Evolutionary conservation across 1,140 invertebrate species (phyloP).

Genomic region (Pteromalus puparum): DNA sequence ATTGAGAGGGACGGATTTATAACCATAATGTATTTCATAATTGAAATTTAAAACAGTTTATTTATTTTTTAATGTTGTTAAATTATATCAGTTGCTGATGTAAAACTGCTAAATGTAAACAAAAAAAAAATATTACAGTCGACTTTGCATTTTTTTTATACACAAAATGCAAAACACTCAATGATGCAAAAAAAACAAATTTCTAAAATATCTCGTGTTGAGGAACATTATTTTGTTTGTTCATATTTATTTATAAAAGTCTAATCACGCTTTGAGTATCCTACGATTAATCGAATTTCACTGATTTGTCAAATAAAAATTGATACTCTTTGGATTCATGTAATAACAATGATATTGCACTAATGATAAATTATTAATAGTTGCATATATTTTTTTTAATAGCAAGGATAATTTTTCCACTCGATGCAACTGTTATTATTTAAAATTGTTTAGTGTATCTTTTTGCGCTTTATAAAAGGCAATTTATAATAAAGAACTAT

Average conservation of each 20-base stretch:
- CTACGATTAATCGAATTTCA: neutral
- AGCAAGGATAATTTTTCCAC: neutral
- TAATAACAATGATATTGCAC: conserved; percentile 1
- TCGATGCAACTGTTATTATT: neutral
- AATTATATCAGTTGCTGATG: neutral
- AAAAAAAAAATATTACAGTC: conserved; percentile 29
- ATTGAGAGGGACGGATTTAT: conserved; percentile 1
- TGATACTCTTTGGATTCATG: neutral
- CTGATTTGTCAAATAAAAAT: neutral
- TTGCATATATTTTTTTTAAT: conserved; percentile 12
- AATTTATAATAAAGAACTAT: conserved; percentile 27
- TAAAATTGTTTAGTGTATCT: neutral
- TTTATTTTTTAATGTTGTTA: conserved; percentile 8
- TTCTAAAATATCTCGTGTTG: neutral
- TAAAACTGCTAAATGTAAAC: conserved; percentile 29
- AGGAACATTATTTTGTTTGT: conserved; percentile 10
- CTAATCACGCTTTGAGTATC: neutral
- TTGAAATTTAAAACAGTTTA: conserved; percentile 35
- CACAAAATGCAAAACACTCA: conserved; percentile 17
- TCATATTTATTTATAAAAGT: neutral
- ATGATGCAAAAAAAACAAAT: conserved; percentile 19
- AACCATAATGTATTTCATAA: neutral
- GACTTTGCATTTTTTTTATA: neutral
- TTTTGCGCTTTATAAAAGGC: conserved; percentile 32
- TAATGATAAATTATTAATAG: conserved; percentile 1